Evolutionary conservation across 2,113 vertebrate species (phyloP), one percentile per base, ranked within the genome.

Genomic region (Calyptomena viridis): DNA sequence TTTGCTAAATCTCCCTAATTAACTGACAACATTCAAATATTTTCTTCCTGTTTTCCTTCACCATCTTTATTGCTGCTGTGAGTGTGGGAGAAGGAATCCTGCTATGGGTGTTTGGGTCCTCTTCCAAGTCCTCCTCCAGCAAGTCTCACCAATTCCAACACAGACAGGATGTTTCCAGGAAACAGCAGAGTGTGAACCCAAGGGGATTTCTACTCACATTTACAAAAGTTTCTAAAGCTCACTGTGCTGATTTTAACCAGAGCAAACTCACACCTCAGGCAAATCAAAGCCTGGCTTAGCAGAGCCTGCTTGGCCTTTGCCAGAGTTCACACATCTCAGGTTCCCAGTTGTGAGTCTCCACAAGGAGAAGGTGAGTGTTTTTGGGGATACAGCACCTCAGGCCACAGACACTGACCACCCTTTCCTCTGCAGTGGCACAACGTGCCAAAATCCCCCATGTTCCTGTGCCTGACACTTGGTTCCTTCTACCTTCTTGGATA

Each of bases 121-220:
- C 39, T n/a, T 56, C 56, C 19, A 60, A 74, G 24, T n/a, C 12
- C 33, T 88, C 47, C 12, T 78, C 37, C 33, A 81, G 37, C 28
- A 69, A 0, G 0, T 46, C n/a, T 74, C 28, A 19, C 33, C 47
- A 67, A 14, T 15, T 44, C 40, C 31, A 40, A 14, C 22, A 25
- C 24, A 69, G 37, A 42, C 2, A 2, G 53, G 24, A 39, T 16
- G 31, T 67, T 71, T 50, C 50, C 37, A 77, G 20, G 35, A 39
- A 94, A 40, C 14, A 60, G 47, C 27, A 79, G 25, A 79, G 25
- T 6, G 1, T 4, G 31, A 94, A 64, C 35, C n/a, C 74, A 67
- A 49, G 42, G 77, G 59, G 18, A 77, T 25, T 46, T 49, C 50
- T 77, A 20, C 35, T 60, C 22, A 15, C 0, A 3, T 49, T 47